Percentiles rank a stretch among this genome's conserved stretches.
Evolutionary conservation across 2,113 vertebrate genomes (phyloP).

Genomic region (Oncorhynchus kisutch): DNA sequence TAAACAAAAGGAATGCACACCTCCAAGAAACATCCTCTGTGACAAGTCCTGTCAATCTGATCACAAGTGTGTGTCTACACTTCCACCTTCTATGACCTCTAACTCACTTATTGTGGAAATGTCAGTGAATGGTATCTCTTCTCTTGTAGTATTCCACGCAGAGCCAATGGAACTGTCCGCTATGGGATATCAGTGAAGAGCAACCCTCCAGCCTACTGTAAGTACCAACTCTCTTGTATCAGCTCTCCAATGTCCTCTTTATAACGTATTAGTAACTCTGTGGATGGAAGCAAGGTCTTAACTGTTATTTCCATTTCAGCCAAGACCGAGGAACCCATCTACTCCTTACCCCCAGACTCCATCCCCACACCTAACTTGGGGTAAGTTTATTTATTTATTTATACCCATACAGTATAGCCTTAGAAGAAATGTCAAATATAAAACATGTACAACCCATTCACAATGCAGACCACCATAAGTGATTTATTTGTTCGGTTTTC

Average conservation of each 20-base stretch:
- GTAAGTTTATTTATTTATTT: slow-evolving; percentile 39
- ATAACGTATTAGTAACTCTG: neutral
- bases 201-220: slow-evolving; percentile 56
- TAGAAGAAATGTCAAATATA: too few species aligned
- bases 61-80: neutral
- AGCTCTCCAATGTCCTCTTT: neutral
- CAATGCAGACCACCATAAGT: too few species aligned
- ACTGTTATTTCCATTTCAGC: slow-evolving; percentile 42
- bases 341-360: slow-evolving; percentile 77
- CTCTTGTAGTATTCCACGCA: slow-evolving; percentile 46
- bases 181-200: slow-evolving; percentile 57
- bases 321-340: slow-evolving; percentile 69
- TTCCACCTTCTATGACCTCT: neutral
- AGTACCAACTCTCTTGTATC: slow-evolving; percentile 24
- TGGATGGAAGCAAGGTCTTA: neutral
- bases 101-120: neutral
- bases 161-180: slow-evolving; percentile 46
- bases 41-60: too few species aligned
- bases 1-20: neutral
- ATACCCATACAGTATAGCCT: neutral
- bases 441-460: neutral
- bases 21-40: neutral
- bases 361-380: slow-evolving; percentile 60
- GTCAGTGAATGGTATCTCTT: neutral
- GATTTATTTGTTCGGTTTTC: too few species aligned